Conservation (phyloP, 92 coral and sea anemone genomes). For the Muricea muricata region DNA sequence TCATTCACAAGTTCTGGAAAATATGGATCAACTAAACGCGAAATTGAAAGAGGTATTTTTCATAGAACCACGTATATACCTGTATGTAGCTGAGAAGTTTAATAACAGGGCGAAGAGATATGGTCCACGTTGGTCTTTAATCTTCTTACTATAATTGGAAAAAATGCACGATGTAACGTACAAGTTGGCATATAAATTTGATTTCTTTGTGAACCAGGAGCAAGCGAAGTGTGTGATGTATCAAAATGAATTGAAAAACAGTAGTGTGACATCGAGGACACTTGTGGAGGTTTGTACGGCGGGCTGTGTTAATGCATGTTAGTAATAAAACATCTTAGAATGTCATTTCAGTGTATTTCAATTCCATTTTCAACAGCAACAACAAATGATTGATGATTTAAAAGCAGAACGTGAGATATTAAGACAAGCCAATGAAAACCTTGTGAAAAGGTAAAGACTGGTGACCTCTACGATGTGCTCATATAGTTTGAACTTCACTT, state of each 20-base stretch:
- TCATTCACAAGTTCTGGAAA: slow-evolving; percentile 89
- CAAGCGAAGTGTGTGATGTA: slow-evolving; percentile 84
- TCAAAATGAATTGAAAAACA: slow-evolving; percentile 84
- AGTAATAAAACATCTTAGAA: too few species aligned
- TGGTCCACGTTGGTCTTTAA: too few species aligned
- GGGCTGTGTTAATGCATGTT: too few species aligned
- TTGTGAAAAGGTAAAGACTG: slow-evolving; percentile 93
- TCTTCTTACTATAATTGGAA: too few species aligned
- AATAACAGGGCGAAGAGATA: too few species aligned
- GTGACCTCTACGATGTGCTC: too few species aligned
- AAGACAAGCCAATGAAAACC: slow-evolving; percentile 92
- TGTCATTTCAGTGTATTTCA: too few species aligned
- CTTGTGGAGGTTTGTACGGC: slow-evolving; percentile 72
- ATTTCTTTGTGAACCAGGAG: slow-evolving; percentile 63
- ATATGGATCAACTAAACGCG: slow-evolving; percentile 90
- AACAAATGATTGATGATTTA: slow-evolving; percentile 89
- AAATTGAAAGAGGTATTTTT: slow-evolving; percentile 89
- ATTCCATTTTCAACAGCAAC: slow-evolving; percentile 68
- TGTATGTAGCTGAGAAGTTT: too few species aligned
- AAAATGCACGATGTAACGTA: too few species aligned
- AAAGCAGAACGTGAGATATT: slow-evolving; percentile 96
- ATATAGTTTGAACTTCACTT: too few species aligned
- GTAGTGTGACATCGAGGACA: slow-evolving; percentile 90
- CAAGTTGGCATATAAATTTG: too few species aligned
- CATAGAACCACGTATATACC: too few species aligned